Conservation (phyloP, 2,113 vertebrate genomes). For the Urocitellus parryii region DNA sequence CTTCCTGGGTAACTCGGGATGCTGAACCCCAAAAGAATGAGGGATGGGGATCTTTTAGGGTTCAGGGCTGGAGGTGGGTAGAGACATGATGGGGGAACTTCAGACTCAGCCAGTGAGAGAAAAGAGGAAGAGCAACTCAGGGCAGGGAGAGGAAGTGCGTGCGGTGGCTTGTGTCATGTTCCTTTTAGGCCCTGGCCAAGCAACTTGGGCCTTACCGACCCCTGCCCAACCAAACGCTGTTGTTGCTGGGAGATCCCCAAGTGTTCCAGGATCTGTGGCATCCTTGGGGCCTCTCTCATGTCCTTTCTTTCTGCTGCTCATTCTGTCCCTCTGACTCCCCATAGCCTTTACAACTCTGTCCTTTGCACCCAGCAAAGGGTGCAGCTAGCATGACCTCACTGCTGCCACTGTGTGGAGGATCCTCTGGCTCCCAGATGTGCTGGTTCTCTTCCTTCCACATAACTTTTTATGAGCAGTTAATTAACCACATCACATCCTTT, state of each 20-base stretch:
- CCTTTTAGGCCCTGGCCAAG: background rate
- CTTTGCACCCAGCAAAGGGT: background rate
- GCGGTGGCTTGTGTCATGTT: background rate
- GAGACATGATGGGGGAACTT: background rate
- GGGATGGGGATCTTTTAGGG: background rate
- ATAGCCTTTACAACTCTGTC: background rate
- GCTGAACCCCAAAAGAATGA: background rate
- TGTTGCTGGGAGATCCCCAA: background rate
- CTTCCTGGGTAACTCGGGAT: background rate
- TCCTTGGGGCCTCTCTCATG: background rate
- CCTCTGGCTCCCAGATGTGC: background rate
- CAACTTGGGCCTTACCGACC: background rate
- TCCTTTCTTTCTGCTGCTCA: background rate
- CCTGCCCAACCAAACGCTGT: background rate
- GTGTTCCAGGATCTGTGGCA: background rate
- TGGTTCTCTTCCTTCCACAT: conserved; percentile 48
- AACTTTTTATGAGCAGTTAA: conserved; percentile 69
- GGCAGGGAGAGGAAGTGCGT: background rate
- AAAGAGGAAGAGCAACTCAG: background rate
- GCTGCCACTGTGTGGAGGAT: background rate
- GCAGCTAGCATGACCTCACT: background rate
- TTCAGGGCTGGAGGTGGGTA: no score
- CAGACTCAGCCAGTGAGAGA: background rate
- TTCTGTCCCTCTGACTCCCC: background rate
- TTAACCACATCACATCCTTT: conserved; percentile 71